Evolutionary conservation across 2,797 vertebrate genomes (phyloP).

Genomic region (Cuculus canorus): DNA sequence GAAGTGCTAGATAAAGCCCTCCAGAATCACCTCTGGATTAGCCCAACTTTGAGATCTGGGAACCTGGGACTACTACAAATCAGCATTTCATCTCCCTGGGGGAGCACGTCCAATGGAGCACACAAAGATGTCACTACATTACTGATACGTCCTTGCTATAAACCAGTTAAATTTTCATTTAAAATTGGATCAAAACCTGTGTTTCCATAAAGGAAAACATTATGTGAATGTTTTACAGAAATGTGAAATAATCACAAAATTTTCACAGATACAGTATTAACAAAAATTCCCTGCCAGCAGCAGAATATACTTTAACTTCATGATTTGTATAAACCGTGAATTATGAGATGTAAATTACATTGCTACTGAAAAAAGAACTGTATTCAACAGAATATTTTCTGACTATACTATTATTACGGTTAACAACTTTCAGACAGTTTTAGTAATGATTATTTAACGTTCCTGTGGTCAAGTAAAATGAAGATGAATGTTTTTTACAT

Average conservation of each 20-base stretch:
- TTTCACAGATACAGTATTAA: constrained; percentile 6
- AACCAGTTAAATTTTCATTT: background rate
- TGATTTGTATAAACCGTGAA: constrained; percentile 2
- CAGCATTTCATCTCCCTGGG: accelerated
- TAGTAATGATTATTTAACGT: background rate
- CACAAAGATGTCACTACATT: background rate
- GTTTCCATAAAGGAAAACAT: background rate
- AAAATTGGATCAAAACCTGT: background rate
- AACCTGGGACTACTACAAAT: background rate
- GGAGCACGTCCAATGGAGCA: background rate
- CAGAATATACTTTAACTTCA: background rate
- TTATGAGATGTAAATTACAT: constrained; percentile 4
- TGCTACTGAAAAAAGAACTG: background rate
- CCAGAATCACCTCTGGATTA: background rate
- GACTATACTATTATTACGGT: background rate
- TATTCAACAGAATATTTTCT: background rate
- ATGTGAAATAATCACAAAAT: constrained; percentile 12
- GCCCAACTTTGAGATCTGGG: background rate
- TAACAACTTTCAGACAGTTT: background rate
- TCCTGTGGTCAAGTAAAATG: background rate
- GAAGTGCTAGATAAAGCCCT: background rate
- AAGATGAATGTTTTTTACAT: background rate
- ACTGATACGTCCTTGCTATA: background rate
- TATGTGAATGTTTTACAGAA: background rate
- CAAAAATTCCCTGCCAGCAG: background rate